Conservation (phyloP, 2,113 vertebrate species). For the Thomomys bottae region DNA sequence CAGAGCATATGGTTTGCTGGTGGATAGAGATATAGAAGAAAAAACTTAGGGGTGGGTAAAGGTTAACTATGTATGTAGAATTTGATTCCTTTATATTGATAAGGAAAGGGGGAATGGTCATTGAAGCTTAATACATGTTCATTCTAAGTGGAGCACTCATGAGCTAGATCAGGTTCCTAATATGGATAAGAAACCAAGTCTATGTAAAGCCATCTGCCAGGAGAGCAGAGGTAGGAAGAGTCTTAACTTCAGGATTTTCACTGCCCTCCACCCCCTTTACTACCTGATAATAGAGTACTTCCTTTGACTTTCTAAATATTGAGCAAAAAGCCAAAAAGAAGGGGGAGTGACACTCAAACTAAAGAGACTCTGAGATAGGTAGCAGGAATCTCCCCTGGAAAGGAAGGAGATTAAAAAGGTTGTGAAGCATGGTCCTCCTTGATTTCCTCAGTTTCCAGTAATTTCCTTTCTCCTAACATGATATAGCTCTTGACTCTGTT, state of each 20-base stretch:
- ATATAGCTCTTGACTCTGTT: accelerated
- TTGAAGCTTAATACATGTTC: not conserved
- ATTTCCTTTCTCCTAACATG: accelerated
- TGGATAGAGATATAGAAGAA: not conserved
- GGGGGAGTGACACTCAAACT: not conserved
- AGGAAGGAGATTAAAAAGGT: not conserved
- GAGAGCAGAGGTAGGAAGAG: not conserved
- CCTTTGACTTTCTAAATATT: constrained; percentile 43
- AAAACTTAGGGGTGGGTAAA: not conserved
- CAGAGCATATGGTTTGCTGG: not conserved
- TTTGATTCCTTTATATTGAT: not conserved
- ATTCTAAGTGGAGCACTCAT: not conserved
- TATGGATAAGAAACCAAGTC: not conserved
- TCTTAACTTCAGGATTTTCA: not conserved
- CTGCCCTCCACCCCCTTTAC: not conserved
- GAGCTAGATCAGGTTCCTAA: not conserved
- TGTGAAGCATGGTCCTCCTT: not conserved
- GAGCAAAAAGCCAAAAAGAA: not conserved
- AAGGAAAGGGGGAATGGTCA: not conserved
- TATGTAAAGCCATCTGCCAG: not conserved
- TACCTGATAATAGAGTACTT: constrained; percentile 11
- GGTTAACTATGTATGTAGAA: not conserved
- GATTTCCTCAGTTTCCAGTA: not conserved
- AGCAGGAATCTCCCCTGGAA: not conserved
- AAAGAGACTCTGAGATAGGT: not conserved